Evolutionary conservation across 2,797 vertebrate species (phyloP).

Genomic region (Sebastes wilsoni): DNA sequence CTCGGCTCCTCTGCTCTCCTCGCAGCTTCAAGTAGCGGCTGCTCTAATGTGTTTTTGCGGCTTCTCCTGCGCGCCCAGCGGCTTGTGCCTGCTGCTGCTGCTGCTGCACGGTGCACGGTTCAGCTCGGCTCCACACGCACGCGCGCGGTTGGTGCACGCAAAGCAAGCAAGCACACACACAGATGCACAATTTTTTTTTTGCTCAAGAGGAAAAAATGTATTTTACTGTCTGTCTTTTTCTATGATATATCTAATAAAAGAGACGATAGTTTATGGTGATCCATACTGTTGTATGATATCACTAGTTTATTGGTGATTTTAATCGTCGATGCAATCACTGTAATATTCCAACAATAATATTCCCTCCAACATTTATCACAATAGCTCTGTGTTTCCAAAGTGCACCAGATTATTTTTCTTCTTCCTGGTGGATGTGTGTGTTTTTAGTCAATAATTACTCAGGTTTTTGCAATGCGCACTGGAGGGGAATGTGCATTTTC

Average conservation of each 20-base stretch:
- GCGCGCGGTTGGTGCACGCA: conserved; percentile 38
- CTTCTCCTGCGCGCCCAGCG: conserved; percentile 80
- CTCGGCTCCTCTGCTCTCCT: conserved; percentile 54
- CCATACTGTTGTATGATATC: background rate
- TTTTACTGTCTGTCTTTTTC: background rate
- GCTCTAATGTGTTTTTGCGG: conserved; percentile 50
- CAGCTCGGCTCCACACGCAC: conserved; percentile 76
- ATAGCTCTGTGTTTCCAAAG: background rate
- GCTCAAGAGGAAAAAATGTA: background rate
- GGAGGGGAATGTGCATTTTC: background rate
- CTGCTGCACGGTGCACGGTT: conserved; percentile 59
- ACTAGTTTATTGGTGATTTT: background rate
- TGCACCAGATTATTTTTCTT: background rate
- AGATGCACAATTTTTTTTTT: background rate
- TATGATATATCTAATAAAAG: background rate
- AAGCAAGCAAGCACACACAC: background rate
- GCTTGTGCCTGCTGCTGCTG: conserved; percentile 77
- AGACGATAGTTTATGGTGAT: background rate
- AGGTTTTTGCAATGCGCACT: background rate
- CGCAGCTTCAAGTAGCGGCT: conserved; percentile 50
- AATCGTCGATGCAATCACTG: background rate
- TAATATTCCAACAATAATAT: no score
- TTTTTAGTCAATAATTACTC: background rate
- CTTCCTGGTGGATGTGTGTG: background rate
- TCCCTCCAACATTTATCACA: background rate